Conservation (phyloP, 2,888 invertebrate genomes). For the Drosophila anomelani region DNA sequence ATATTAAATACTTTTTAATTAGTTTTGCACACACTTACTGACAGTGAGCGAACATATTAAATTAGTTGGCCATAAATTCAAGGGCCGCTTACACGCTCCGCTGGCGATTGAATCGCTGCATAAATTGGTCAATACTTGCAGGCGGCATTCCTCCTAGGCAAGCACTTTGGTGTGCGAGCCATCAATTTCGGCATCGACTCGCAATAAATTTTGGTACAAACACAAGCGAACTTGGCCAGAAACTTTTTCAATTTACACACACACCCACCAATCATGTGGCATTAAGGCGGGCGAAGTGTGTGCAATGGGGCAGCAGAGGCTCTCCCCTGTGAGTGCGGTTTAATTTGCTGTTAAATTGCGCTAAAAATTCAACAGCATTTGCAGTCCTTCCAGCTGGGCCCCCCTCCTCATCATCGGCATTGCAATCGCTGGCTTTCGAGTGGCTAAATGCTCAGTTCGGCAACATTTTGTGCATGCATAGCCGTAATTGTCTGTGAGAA, state of each 20-base stretch:
- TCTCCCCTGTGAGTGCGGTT: conserved; percentile 49
- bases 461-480: conserved; percentile 52
- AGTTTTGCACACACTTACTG: conserved; percentile 69
- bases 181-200: conserved; percentile 55
- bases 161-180: conserved; percentile 22
- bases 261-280: conserved; percentile 54
- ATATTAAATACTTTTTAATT: conserved; percentile 79
- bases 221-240: conserved; percentile 68
- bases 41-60: conserved; percentile 60
- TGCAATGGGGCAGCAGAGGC: conserved; percentile 7
- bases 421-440: conserved; percentile 24
- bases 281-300: conserved; percentile 27
- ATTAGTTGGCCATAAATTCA: conserved; percentile 53
- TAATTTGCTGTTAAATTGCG: conserved; percentile 78
- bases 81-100: conserved; percentile 31
- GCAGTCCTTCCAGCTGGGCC: conserved; percentile 8
- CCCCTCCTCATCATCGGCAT: conserved; percentile 33
- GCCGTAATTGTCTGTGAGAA: conserved; percentile 56
- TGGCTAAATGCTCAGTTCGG: conserved; percentile 44
- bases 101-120: conserved; percentile 41
- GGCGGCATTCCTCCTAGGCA: conserved; percentile 7
- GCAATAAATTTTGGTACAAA: conserved; percentile 70
- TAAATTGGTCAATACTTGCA: conserved; percentile 42
- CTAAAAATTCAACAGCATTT: conserved; percentile 62
- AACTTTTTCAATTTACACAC: conserved; percentile 75